phyloP scores from a whole-genome alignment of 2,797 vertebrate species.

The Tokudaia tokunoshimensis region DNA sequence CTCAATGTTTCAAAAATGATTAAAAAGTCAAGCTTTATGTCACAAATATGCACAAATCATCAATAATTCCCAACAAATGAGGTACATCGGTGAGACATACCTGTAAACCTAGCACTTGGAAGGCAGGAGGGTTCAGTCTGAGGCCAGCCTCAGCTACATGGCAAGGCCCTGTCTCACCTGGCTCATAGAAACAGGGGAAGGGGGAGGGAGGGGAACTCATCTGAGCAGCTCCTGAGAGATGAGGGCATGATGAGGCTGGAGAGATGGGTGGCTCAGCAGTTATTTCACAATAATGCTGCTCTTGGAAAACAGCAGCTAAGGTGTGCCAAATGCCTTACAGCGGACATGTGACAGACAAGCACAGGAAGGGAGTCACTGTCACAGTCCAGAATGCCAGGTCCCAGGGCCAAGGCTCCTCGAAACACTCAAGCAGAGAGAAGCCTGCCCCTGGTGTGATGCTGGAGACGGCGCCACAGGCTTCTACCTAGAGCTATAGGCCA shows the following conservation, averaged over 20 bases:
- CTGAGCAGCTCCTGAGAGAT: background rate
- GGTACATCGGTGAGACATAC: background rate
- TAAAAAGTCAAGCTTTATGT: background rate
- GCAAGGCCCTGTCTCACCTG: background rate
- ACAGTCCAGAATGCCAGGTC: background rate
- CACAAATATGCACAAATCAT: background rate
- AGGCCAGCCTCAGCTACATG: background rate
- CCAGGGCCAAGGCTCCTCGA: background rate
- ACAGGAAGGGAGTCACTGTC: background rate
- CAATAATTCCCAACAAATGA: background rate
- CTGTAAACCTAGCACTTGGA: background rate
- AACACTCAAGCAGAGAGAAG: background rate
- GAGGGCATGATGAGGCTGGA: too few relatives aligned
- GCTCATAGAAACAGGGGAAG: background rate
- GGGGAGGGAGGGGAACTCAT: background rate
- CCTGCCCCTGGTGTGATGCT: background rate
- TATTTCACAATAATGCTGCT: too few relatives aligned
- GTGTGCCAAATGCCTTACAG: rapidly evolving
- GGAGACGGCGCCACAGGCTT: background rate
- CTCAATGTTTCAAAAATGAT: background rate
- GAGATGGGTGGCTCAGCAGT: background rate
- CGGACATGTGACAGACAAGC: background rate
- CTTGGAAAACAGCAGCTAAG: background rate
- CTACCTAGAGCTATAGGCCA: background rate
- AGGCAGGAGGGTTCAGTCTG: background rate